phyloP scores from a whole-genome alignment of 2,888 invertebrate species.

The Pinctada fucata region DNA sequence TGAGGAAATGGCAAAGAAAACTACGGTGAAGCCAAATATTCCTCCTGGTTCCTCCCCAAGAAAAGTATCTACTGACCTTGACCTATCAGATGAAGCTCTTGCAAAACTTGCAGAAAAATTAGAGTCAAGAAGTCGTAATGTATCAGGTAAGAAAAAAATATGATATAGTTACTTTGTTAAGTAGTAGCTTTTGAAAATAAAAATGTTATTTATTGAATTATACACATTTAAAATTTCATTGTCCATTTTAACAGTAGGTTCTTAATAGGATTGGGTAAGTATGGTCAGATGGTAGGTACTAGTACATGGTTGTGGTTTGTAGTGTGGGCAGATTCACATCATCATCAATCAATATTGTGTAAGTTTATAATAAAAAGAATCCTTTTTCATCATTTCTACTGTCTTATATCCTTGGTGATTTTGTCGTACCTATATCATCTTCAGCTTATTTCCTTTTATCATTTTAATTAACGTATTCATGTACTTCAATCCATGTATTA shows the following conservation, averaged over 20 bases:
- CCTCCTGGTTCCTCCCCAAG: constrained; percentile 7
- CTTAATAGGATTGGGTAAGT: not conserved
- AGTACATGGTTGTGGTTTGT: constrained; percentile 1
- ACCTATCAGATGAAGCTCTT: constrained; percentile 1
- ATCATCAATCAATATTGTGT: not conserved
- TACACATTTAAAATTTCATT: not conserved
- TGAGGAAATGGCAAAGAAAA: not conserved
- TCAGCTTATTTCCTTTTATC: not conserved
- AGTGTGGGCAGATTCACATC: not conserved
- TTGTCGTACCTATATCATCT: not conserved
- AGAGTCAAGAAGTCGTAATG: not conserved
- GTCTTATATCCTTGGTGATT: not conserved
- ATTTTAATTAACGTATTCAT: not conserved
- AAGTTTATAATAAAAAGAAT: not conserved
- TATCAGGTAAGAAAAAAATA: not conserved
- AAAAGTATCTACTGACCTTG: not conserved
- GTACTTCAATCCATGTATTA: not conserved
- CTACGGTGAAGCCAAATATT: not conserved
- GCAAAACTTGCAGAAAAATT: not conserved
- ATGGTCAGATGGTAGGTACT: not conserved
- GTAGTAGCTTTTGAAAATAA: not conserved
- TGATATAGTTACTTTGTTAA: not conserved
- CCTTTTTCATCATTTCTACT: not conserved
- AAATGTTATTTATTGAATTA: not conserved
- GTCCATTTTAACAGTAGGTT: not conserved